Evolutionary conservation across 2,797 vertebrate species (phyloP).

Genomic region (Xiphorhynchus erythropygius): DNA sequence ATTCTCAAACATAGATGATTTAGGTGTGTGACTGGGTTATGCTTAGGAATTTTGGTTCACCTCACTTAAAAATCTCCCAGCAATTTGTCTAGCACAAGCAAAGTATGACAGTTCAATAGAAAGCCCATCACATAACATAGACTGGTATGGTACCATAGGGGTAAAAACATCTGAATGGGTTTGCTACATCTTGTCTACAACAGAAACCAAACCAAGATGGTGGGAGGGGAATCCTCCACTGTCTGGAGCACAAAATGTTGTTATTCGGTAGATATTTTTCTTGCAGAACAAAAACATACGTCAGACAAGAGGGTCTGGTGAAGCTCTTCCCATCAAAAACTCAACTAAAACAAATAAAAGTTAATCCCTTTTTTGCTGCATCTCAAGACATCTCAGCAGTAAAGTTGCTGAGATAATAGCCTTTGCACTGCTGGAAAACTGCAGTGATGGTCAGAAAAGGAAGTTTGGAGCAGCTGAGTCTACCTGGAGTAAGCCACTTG

Average conservation of each 20-base stretch:
- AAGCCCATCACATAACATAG: background rate
- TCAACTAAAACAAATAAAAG: background rate
- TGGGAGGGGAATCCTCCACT: background rate
- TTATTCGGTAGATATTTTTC: background rate
- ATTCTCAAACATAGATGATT: background rate
- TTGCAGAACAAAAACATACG: rapidly evolving
- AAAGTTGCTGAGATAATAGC: background rate
- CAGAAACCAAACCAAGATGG: background rate
- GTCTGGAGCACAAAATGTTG: background rate
- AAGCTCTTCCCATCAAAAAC: background rate
- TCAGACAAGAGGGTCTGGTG: background rate
- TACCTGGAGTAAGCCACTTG: background rate
- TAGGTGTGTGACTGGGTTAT: background rate
- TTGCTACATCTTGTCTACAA: background rate
- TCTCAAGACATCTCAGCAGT: background rate
- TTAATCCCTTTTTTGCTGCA: background rate
- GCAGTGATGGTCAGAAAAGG: background rate
- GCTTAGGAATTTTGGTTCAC: background rate
- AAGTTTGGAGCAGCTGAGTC: background rate
- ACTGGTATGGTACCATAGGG: rapidly evolving
- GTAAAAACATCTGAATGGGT: background rate
- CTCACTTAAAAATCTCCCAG: background rate
- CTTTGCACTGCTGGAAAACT: background rate
- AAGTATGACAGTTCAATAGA: rapidly evolving
- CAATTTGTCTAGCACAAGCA: rapidly evolving